phyloP scores from a whole-genome alignment of 2,113 vertebrate genomes.

The Urocitellus parryii region DNA sequence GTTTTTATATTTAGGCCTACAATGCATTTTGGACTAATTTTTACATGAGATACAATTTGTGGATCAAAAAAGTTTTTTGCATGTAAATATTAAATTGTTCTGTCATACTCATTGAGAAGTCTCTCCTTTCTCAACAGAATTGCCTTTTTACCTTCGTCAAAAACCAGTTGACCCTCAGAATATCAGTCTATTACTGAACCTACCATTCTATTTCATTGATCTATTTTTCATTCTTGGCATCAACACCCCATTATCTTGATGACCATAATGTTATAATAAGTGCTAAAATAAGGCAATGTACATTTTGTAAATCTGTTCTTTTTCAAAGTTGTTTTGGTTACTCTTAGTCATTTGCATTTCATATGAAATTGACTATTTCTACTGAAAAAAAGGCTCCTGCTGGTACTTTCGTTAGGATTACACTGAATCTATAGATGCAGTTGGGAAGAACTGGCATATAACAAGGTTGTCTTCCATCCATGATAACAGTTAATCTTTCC shows the following conservation, averaged over 20 bases:
- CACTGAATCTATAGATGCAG: background rate
- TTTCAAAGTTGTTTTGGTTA: background rate
- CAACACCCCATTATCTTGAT: background rate
- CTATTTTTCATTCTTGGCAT: background rate
- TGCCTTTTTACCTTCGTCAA: slow-evolving; percentile 11
- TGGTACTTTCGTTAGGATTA: background rate
- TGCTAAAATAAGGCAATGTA: background rate
- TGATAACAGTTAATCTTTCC: background rate
- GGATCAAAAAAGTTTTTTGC: background rate
- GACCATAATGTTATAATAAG: background rate
- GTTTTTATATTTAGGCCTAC: slow-evolving; percentile 11
- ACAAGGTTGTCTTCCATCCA: background rate
- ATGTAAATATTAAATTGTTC: background rate
- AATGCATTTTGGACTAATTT: slow-evolving; percentile 41
- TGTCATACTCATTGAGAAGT: background rate
- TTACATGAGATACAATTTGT: background rate
- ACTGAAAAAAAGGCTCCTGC: background rate
- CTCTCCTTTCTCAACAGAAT: slow-evolving; percentile 2
- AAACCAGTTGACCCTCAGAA: background rate
- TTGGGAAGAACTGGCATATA: background rate
- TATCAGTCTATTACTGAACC: background rate
- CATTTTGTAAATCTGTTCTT: background rate
- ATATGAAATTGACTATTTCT: slow-evolving; percentile 1
- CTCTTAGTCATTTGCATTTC: background rate
- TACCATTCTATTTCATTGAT: background rate